These are phyloP conservation scores for Podarcis lilfordi DNA, from an alignment of 2,797 vertebrate genomes.

Conservation along the genomic window DNA sequence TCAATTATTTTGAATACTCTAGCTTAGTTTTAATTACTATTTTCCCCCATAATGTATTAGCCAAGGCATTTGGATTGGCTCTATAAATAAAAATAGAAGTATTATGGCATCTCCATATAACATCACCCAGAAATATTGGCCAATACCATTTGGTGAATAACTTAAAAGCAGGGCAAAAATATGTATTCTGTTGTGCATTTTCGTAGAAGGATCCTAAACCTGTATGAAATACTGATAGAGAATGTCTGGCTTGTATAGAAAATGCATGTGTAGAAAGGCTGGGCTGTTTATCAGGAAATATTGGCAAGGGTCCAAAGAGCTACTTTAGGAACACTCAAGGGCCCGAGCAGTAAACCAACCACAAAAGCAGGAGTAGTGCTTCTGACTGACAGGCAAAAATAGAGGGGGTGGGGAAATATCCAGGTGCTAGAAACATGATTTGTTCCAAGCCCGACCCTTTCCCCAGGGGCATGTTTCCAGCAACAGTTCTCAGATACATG, in stretches of 20 bases:
- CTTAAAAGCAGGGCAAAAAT: neutral
- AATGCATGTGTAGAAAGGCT: neutral
- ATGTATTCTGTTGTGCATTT: accelerated
- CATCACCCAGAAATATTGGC: neutral
- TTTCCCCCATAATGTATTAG: conserved; percentile 36
- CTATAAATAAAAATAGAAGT: conserved; percentile 47
- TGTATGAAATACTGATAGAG: neutral
- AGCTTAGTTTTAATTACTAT: conserved; percentile 61
- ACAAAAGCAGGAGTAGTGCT: too few species aligned
- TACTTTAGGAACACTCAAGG: neutral
- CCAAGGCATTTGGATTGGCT: conserved; percentile 31
- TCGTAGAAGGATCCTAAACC: neutral
- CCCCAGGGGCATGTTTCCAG: too few species aligned
- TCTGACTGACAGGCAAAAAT: too few species aligned
- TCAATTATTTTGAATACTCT: conserved; percentile 69
- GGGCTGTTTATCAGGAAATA: neutral
- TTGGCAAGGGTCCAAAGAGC: neutral
- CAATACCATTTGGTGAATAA: neutral
- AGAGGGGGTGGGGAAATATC: too few species aligned
- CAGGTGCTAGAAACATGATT: too few species aligned
- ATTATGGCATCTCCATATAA: conserved; percentile 19
- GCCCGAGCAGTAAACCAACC: neutral
- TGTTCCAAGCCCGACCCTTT: too few species aligned
- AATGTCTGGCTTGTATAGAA: neutral
- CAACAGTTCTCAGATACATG: too few species aligned